Evolutionary conservation across 2,888 invertebrate species (phyloP).

Genomic region (Synergus gifuensis): DNA sequence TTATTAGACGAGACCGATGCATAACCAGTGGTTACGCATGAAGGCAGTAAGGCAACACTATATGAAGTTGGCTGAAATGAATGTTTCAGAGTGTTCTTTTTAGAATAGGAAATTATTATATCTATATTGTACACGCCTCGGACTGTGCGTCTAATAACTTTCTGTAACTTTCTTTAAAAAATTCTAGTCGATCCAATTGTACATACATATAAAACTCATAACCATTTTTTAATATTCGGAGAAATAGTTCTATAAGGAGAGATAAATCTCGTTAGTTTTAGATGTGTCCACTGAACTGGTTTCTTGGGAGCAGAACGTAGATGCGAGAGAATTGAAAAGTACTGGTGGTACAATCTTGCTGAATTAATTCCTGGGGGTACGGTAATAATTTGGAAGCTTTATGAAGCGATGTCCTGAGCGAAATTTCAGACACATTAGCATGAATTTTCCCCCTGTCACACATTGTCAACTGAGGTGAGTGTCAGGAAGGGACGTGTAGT

Average conservation of each 20-base stretch:
- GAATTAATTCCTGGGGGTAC: constrained; percentile 27
- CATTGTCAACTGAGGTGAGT: constrained; percentile 25
- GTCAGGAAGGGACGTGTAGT: constrained; percentile 25
- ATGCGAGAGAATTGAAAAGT: constrained; percentile 30
- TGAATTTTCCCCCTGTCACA: constrained; percentile 35
- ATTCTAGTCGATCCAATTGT: too few relatives aligned
- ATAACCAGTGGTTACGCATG: too few relatives aligned
- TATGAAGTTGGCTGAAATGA: too few relatives aligned
- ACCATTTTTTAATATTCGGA: neutral
- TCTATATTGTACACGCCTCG: too few relatives aligned
- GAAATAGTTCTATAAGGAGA: neutral
- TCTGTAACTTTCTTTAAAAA: too few relatives aligned
- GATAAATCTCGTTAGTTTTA: constrained; percentile 30
- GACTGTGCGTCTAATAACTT: too few relatives aligned
- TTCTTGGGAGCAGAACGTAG: neutral
- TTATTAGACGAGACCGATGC: too few relatives aligned
- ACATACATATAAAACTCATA: neutral
- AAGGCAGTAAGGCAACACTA: too few relatives aligned
- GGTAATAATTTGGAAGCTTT: constrained; percentile 32
- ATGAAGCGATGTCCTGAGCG: constrained; percentile 18
- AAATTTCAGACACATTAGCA: constrained; percentile 39
- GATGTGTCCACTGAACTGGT: constrained; percentile 17
- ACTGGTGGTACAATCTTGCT: constrained; percentile 20
- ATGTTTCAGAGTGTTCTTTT: too few relatives aligned
- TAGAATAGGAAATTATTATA: too few relatives aligned